Conservation (phyloP, 1,140 invertebrate species). For the Schlechtendalia chinensis region DNA sequence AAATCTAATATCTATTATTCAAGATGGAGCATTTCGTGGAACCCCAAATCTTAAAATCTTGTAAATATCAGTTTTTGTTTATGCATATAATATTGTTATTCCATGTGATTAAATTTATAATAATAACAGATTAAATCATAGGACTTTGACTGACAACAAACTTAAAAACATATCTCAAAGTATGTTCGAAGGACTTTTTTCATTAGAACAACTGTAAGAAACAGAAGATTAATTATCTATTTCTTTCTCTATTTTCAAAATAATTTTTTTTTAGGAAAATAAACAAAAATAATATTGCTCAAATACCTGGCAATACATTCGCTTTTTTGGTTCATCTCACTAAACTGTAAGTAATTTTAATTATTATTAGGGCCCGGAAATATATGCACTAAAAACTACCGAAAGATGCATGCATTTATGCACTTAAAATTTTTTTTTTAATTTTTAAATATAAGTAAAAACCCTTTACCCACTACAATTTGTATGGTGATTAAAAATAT, state of each 20-base stretch:
- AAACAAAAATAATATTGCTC: slow-evolving; percentile 68
- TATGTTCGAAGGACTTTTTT: slow-evolving; percentile 52
- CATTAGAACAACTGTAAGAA: slow-evolving; percentile 49
- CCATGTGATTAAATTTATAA: neutral
- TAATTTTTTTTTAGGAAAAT: slow-evolving; percentile 56
- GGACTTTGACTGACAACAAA: slow-evolving; percentile 53
- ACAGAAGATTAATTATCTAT: slow-evolving; percentile 51
- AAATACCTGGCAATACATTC: slow-evolving; percentile 67
- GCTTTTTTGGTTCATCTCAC: slow-evolving; percentile 59
- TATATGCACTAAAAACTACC: too few relatives aligned
- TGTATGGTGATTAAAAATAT: too few relatives aligned
- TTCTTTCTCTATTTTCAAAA: neutral
- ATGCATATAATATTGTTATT: neutral
- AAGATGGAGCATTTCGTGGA: slow-evolving; percentile 52
- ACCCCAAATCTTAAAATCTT: slow-evolving; percentile 52
- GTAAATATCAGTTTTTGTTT: slow-evolving; percentile 45
- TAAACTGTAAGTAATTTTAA: slow-evolving; percentile 58
- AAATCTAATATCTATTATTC: slow-evolving; percentile 52
- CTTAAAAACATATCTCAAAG: slow-evolving; percentile 49
- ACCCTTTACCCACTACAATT: too few relatives aligned
- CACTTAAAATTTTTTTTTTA: too few relatives aligned
- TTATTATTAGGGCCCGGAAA: too few relatives aligned
- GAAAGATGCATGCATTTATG: too few relatives aligned
- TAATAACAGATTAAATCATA: slow-evolving; percentile 48
- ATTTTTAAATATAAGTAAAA: too few relatives aligned